These are phyloP conservation scores for Syngnathus acus DNA, from an alignment of 2,797 vertebrate genomes.

Conservation along the genomic window DNA sequence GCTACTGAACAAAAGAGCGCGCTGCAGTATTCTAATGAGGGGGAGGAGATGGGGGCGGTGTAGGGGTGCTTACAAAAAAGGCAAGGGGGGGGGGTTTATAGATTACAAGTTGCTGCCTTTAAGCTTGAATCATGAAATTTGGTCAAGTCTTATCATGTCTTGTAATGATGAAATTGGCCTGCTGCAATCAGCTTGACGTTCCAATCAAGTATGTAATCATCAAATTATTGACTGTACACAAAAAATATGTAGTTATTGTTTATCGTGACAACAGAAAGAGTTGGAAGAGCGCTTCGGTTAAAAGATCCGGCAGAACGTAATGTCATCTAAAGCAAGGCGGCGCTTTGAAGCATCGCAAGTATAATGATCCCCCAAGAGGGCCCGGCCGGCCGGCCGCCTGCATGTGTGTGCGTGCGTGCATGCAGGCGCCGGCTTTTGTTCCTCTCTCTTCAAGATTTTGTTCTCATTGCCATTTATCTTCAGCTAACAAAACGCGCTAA, in stretches of 20 bases:
- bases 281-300: slow-evolving; percentile 2
- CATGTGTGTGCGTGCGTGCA: not conserved
- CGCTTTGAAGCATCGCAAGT: slow-evolving; percentile 48
- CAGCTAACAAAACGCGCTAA: slow-evolving; percentile 8
- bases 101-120: slow-evolving; percentile 22
- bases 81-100: slow-evolving; percentile 1
- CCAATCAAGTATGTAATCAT: too few species aligned
- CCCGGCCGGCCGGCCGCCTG: not conserved
- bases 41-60: slow-evolving; percentile 5
- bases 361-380: slow-evolving; percentile 65
- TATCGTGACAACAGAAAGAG: not conserved
- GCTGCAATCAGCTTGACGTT: not conserved
- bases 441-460: slow-evolving; percentile 25
- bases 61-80: not conserved
- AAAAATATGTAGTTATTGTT: not conserved
- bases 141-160: not conserved
- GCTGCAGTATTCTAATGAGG: slow-evolving; percentile 56
- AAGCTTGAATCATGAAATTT: slow-evolving; percentile 9
- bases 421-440: slow-evolving; percentile 47
- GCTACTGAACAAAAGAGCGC: slow-evolving; percentile 74
- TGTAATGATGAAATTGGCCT: slow-evolving; percentile 17
- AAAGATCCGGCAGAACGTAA: slow-evolving; percentile 11
- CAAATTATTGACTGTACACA: too few species aligned
- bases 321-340: slow-evolving; percentile 20
- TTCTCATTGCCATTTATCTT: slow-evolving; percentile 11